These are phyloP conservation scores for Idaea straminata DNA, from an alignment of 2,888 invertebrate genomes.

Conservation along the genomic window DNA sequence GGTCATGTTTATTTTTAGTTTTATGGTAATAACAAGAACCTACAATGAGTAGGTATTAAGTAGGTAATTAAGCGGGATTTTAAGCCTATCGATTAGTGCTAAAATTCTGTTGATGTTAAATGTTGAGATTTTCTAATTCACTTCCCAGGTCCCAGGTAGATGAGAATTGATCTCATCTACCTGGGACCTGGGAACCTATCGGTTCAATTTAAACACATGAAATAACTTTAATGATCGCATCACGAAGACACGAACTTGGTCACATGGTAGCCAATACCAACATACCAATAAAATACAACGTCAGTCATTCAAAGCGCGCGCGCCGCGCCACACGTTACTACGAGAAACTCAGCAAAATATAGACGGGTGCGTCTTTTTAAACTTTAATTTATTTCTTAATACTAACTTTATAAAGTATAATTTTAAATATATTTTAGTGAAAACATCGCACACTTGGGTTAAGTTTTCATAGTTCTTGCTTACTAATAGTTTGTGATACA, in stretches of 20 bases:
- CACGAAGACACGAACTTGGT: slow-evolving; percentile 57
- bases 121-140: too few species aligned
- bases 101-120: too few species aligned
- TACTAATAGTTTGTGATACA: background rate
- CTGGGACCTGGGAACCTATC: background rate
- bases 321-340: slow-evolving; percentile 59
- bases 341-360: slow-evolving; percentile 34
- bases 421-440: background rate
- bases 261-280: slow-evolving; percentile 71
- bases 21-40: background rate
- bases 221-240: slow-evolving; percentile 54
- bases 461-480: background rate
- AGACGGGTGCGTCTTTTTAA: slow-evolving; percentile 57
- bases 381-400: slow-evolving; percentile 28
- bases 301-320: slow-evolving; percentile 65
- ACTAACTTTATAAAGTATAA: slow-evolving; percentile 16
- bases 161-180: background rate
- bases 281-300: slow-evolving; percentile 45
- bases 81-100: too few species aligned
- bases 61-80: background rate
- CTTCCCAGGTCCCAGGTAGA: too few species aligned
- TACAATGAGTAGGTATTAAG: background rate
- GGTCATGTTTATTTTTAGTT: background rate
- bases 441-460: background rate
- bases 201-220: slow-evolving; percentile 21